Evolutionary conservation across 2,888 invertebrate species (phyloP).

Genomic region (Anthrax anthrax): DNA sequence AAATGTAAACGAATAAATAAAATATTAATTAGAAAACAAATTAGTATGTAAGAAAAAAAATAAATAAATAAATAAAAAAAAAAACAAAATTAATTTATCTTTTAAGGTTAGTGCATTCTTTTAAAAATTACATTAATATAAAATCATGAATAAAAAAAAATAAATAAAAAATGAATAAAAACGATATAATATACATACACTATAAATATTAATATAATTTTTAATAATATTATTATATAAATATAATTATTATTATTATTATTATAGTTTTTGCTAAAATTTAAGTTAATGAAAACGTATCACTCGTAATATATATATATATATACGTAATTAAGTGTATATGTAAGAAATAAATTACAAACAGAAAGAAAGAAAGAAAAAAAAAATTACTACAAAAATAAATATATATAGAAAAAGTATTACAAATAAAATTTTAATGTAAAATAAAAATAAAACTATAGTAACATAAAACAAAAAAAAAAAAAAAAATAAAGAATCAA

Average conservation of each 20-base stretch:
- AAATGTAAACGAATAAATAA: slow-evolving; percentile 6
- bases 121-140: not conserved
- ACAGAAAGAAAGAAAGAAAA: slow-evolving; percentile 1
- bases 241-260: too few relatives aligned
- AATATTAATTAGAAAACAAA: slow-evolving; percentile 6
- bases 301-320: too few relatives aligned
- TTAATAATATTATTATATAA: too few relatives aligned
- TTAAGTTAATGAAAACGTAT: too few relatives aligned
- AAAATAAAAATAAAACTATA: too few relatives aligned
- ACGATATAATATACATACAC: too few relatives aligned
- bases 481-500: not conserved
- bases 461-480: not conserved
- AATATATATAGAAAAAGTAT: not conserved
- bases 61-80: slow-evolving; percentile 2
- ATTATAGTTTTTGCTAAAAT: too few relatives aligned
- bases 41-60: slow-evolving; percentile 9
- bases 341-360: not conserved
- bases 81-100: slow-evolving; percentile 14
- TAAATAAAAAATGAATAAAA: too few relatives aligned
- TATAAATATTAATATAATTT: too few relatives aligned
- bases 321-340: not conserved
- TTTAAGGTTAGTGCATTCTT: slow-evolving; percentile 34
- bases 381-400: not conserved
- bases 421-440: too few relatives aligned
- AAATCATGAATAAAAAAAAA: too few relatives aligned